A percentile compares a stretch with the other conserved stretches of the same genome.
These are phyloP conservation scores for Lycocerus yunnanus DNA, from an alignment of 2,888 invertebrate species.

Conservation along the genomic window DNA sequence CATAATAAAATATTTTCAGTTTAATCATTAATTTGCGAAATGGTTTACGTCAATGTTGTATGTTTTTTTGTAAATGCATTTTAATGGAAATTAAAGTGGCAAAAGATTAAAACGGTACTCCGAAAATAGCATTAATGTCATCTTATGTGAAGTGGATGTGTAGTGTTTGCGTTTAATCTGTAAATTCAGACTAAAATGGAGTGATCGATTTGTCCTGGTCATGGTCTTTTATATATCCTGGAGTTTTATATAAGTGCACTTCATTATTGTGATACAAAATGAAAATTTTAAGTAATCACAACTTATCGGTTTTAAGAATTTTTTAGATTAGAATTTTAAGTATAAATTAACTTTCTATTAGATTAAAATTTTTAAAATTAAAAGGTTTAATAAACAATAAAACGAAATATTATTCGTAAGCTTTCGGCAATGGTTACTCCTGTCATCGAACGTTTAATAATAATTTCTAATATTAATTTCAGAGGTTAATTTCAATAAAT, in stretches of 20 bases:
- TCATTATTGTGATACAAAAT: neutral
- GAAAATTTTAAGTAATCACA: neutral
- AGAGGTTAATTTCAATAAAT: too few relatives aligned
- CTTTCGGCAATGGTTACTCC: too few relatives aligned
- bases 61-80: neutral
- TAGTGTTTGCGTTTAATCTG: neutral
- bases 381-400: too few relatives aligned
- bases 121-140: neutral
- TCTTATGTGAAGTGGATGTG: neutral
- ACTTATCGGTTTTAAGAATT: too few relatives aligned
- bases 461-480: too few relatives aligned
- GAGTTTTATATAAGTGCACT: neutral
- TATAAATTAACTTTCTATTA: too few relatives aligned
- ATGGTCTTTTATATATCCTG: neutral
- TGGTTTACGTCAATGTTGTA: neutral
- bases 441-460: too few relatives aligned
- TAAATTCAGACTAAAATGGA: neutral
- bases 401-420: too few relatives aligned
- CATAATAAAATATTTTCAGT: too few relatives aligned
- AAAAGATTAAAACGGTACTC: neutral
- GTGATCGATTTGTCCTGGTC: neutral
- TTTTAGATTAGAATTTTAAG: too few relatives aligned
- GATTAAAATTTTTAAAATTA: too few relatives aligned
- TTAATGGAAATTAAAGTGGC: neutral
- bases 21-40: too few relatives aligned